A percentile compares a stretch with the other conserved stretches of the same genome.
These are phyloP conservation scores for Melitaea athalia DNA, from an alignment of 2,888 invertebrate genomes.

Conservation along the genomic window DNA sequence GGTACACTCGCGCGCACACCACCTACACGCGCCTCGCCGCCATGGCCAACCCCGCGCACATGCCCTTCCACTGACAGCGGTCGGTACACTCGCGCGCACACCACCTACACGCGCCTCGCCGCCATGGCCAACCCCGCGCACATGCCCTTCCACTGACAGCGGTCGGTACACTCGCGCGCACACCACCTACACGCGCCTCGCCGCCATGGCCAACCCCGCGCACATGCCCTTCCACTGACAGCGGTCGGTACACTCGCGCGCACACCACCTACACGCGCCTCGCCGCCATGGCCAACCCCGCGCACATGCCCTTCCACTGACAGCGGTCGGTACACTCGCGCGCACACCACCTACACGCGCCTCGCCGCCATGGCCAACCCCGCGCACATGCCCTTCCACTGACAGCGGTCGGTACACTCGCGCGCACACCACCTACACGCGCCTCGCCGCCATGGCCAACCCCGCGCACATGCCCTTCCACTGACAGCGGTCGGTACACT, in stretches of 20 bases:
- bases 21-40: no score
- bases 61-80: neutral
- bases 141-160: neutral
- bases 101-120: neutral
- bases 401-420: neutral
- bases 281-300: neutral
- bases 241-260: neutral
- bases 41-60: neutral
- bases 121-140: neutral
- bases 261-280: neutral
- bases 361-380: no score
- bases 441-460: neutral
- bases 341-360: neutral
- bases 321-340: neutral
- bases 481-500: conserved; percentile 1
- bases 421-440: neutral
- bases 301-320: conserved; percentile 3
- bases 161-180: neutral
- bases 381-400: conserved; percentile 5
- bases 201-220: neutral
- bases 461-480: conserved; percentile 4
- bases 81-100: conserved; percentile 1
- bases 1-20: neutral
- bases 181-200: neutral
- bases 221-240: conserved; percentile 4